A percentile compares a stretch with the other conserved stretches of the same genome.
Conservation (phyloP, 2,797 vertebrate species). For the Sebastes matsubarae region DNA sequence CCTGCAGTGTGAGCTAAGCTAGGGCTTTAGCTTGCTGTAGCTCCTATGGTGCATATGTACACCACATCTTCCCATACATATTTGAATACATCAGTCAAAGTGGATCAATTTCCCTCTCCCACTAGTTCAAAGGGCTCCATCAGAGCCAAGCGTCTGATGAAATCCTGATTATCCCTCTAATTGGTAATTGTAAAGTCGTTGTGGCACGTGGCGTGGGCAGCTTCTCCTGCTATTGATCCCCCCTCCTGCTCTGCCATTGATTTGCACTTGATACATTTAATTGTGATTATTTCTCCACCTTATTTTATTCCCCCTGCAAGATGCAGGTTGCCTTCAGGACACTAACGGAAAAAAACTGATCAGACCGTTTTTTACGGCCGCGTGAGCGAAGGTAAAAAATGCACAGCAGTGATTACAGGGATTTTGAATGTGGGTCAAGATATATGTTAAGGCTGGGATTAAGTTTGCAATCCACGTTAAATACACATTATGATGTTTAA, state of each 20-base stretch:
- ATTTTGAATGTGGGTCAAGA: conserved; percentile 71
- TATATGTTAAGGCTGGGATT: conserved; percentile 65
- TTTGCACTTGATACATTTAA: conserved; percentile 68
- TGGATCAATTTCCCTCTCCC: conserved; percentile 30
- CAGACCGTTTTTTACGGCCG: not conserved
- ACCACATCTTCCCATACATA: conserved; percentile 16
- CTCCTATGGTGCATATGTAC: not conserved
- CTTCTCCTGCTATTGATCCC: conserved; percentile 45
- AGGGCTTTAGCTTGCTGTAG: not conserved
- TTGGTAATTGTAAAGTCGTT: conserved; percentile 62
- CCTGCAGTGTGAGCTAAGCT: not conserved
- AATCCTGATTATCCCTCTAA: conserved; percentile 64
- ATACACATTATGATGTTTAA: conserved; percentile 67
- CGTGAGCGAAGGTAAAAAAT: conserved; percentile 16
- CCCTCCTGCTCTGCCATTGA: conserved; percentile 44
- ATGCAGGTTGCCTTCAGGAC: conserved; percentile 4
- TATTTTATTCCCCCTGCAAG: conserved; percentile 16
- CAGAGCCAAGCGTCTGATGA: conserved; percentile 58
- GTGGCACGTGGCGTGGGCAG: conserved; percentile 33
- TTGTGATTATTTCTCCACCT: conserved; percentile 51
- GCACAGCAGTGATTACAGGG: conserved; percentile 29
- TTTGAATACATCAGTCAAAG: conserved; percentile 43
- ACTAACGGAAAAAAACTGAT: not conserved
- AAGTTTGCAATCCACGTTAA: conserved; percentile 63
- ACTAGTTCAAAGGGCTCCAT: conserved; percentile 59